Evolutionary conservation across 2,797 vertebrate species (phyloP), one percentile per base, ranked within the genome.

Genomic region (Neomorphus geoffroyi): DNA sequence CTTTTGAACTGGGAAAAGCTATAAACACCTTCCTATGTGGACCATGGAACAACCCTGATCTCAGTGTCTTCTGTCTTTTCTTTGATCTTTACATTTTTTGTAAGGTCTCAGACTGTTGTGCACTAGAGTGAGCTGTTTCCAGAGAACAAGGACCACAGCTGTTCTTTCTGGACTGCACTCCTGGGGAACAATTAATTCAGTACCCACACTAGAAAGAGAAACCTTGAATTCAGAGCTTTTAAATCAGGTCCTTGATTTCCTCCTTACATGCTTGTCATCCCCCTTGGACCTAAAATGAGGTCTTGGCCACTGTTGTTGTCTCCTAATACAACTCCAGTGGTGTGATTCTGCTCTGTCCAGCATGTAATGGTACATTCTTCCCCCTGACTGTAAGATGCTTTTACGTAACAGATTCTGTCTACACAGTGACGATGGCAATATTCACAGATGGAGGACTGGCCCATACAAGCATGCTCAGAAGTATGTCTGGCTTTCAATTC

Each of bases 351-450:
- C 46, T 87, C 56, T 77, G n/a, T 46, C 28, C 35, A 16, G 51
- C 19, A 33, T 2, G 3, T 28, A 50, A 35, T 21, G 51, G 24
- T n/a, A 61, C 60, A 71, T 48, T 71, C 57, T 56, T 18, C 14
- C 33, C 60, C 32, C 9, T 10, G 27, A 14, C 24, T n/a, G 21
- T 21, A 53, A 48, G 37, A 56, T 2, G 7, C 50, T 79, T 73
- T 66, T 35, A 32, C 1, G 0, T 8, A 24, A 28, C 1, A 56
- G 15, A 48, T 53, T 45, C 58, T 26, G 5, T 1, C 11, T 23
- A 22, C 0, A 0, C 16, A 39, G 45, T 1, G n/a, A 37, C 48
- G 27, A 58, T 0, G 1, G 28, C 54, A 37, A 9, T 7, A 18
- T 0, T 4, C 24, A 9, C 10, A 11, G 23, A 56, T 2, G 6